These are phyloP conservation scores for Eueides isabella DNA, from an alignment of 1,140 invertebrate species.

Conservation along the genomic window DNA sequence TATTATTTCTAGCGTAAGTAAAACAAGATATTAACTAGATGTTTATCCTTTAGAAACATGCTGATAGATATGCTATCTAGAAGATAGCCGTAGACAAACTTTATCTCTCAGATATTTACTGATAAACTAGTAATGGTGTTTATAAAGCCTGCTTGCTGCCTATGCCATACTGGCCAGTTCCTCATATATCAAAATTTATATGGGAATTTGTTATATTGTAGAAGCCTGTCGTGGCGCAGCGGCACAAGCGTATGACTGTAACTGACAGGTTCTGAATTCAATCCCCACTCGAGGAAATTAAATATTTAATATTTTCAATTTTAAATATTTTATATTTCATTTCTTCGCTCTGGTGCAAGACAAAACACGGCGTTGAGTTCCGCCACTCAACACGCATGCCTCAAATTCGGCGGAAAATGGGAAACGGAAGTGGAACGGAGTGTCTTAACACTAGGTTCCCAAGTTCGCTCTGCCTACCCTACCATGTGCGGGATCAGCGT, in stretches of 20 bases:
- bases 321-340: too few relatives aligned
- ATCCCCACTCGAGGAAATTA: too few relatives aligned
- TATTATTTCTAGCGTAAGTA: background rate
- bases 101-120: constrained; percentile 1
- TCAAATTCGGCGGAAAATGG: too few relatives aligned
- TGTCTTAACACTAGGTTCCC: background rate
- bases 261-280: too few relatives aligned
- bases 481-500: background rate
- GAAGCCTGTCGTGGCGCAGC: too few relatives aligned
- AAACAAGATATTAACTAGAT: background rate
- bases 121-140: background rate
- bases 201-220: too few relatives aligned
- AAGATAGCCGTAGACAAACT: background rate
- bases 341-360: too few relatives aligned
- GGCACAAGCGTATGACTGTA: too few relatives aligned
- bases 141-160: background rate
- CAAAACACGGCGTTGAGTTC: too few relatives aligned
- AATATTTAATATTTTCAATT: too few relatives aligned
- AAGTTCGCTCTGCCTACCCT: background rate
- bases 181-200: background rate
- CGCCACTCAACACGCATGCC: too few relatives aligned
- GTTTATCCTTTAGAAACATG: background rate
- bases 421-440: too few relatives aligned
- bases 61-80: background rate
- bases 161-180: constrained; percentile 1